Evolutionary conservation across 1,140 invertebrate species (phyloP), one percentile per base, ranked within the genome.

Genomic region (Cecropterus lyciades): DNA sequence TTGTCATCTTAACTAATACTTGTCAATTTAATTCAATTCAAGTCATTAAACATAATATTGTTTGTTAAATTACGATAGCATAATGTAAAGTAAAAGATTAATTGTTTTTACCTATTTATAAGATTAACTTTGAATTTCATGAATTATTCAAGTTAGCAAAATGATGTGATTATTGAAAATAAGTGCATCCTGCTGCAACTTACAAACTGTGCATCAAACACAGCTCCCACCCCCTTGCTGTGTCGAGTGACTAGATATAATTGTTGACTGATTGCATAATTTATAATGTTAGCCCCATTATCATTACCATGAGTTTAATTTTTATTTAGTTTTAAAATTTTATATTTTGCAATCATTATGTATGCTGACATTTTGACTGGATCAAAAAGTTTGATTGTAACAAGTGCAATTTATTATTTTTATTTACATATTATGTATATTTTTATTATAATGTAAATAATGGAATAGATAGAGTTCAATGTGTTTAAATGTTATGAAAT

Each of bases 251-350:
- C 42, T 66, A 72, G 70, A 53, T 64, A 48, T 71, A 79, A 79
- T 79, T 77, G 81, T 89, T 86, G 86, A 87, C 83, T 86, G 86
- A 88, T 77, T 82, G 83, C 79, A 83, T 89, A 80, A 84, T 89
- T 87, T 85, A 86, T 85, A 67, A 79, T 66, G 70, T 80, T 79
- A 76, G 75, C 72, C 56, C 77, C 57, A 72, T 72, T 64, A 68
- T 80, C 74, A 76, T 81, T 78, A 63, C 65, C 57, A 72, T 65
- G 52, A 67, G 65, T 75, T 71, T 69, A n/a, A 72, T 67, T 65
- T 70, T 67, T 71, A 94, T 95, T 91, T 94, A 95, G 94, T 87
- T 74, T 82, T 75, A 65, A 68, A 65, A 56, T 72, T 65, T 75
- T 53, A 65, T 72, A 72, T 69, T 72, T 71, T 55, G 63, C 67